Percentiles rank a stretch among this genome's conserved stretches.
Evolutionary conservation across 2,113 vertebrate species (phyloP).

Genomic region (Mirza zaza): DNA sequence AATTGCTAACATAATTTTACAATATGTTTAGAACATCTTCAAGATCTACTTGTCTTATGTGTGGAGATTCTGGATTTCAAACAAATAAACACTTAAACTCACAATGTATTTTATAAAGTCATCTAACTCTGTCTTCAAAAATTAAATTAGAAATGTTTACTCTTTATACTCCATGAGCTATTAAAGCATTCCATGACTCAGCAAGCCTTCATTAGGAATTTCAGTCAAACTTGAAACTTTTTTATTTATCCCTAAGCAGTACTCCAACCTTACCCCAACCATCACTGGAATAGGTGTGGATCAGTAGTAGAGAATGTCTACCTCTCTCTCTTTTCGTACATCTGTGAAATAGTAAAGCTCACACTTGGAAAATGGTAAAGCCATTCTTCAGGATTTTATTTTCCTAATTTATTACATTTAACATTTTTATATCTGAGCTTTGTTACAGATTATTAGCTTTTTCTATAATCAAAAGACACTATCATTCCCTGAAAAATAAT

Average conservation of each 20-base stretch:
- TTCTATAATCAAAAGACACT: slow-evolving; percentile 31
- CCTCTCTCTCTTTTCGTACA: background rate
- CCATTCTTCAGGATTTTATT: background rate
- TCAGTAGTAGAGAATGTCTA: fast-evolving
- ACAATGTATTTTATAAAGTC: background rate
- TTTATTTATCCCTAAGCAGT: slow-evolving; percentile 21
- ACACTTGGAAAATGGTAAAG: background rate
- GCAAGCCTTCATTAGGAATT: background rate
- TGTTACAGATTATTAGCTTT: slow-evolving; percentile 61
- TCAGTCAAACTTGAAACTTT: background rate
- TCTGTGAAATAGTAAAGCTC: background rate
- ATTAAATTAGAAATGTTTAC: background rate
- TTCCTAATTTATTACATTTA: slow-evolving; percentile 38
- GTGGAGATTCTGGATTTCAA: background rate
- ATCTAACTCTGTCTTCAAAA: background rate
- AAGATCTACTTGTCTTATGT: background rate
- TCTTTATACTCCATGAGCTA: background rate
- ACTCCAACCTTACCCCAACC: background rate
- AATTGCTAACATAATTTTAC: background rate
- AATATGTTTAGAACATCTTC: background rate
- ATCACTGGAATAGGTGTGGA: background rate
- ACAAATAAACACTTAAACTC: background rate
- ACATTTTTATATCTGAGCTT: slow-evolving; percentile 52
- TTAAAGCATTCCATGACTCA: background rate
- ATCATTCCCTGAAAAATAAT: slow-evolving; percentile 48